phyloP scores from a whole-genome alignment of 2,113 vertebrate genomes.

The Struthio camelus region DNA sequence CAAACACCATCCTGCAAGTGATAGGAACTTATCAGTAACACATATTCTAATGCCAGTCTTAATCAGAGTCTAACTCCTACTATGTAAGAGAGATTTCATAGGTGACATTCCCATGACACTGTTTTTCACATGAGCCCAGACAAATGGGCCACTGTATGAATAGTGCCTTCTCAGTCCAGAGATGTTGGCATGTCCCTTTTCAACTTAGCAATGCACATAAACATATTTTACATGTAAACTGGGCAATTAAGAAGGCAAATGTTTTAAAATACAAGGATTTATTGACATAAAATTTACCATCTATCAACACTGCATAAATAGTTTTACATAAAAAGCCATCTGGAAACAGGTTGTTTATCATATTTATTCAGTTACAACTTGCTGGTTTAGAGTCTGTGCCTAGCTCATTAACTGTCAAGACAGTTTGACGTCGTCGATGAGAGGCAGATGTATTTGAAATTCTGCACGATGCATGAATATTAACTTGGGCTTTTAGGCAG shows the following conservation, averaged over 20 bases:
- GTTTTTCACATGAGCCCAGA: neutral
- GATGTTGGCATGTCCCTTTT: conserved; percentile 38
- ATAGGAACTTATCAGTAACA: neutral
- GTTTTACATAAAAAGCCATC: conserved; percentile 76
- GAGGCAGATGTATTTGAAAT: conserved; percentile 43
- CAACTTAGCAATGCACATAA: conserved; percentile 63
- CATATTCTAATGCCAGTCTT: neutral
- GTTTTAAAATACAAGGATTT: conserved; percentile 81
- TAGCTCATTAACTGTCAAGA: conserved; percentile 69
- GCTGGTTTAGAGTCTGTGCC: conserved; percentile 64
- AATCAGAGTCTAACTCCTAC: neutral
- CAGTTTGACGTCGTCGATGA: conserved; percentile 17
- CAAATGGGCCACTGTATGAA: neutral
- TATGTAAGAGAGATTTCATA: neutral
- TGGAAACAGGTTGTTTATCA: conserved; percentile 80
- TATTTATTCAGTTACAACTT: conserved; percentile 78
- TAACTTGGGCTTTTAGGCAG: conserved; percentile 30
- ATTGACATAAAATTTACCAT: conserved; percentile 74
- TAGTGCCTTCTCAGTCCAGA: neutral
- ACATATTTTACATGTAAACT: conserved; percentile 78
- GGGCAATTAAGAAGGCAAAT: conserved; percentile 82
- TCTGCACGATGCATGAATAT: conserved; percentile 15
- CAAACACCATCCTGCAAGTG: neutral
- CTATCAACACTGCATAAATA: conserved; percentile 70
- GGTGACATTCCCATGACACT: neutral